Conservation (phyloP, 2,888 invertebrate genomes). For the Melinaea marsaeus region DNA sequence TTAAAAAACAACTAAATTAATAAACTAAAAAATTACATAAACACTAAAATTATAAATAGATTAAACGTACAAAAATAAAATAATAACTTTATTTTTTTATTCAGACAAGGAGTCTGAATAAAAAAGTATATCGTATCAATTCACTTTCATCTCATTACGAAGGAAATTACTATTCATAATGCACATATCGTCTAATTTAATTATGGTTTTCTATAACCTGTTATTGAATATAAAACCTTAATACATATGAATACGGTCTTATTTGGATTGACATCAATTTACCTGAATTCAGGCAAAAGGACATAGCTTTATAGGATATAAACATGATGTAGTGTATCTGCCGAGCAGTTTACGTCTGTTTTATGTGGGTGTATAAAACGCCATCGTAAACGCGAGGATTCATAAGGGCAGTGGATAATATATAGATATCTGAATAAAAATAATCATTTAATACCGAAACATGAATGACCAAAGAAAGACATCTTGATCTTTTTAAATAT, state of each 20-base stretch:
- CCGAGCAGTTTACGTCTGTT: constrained; percentile 31
- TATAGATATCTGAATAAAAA: too few relatives aligned
- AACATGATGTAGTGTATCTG: constrained; percentile 29
- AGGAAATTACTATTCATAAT: constrained; percentile 8
- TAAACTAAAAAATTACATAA: too few relatives aligned
- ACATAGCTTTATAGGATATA: constrained; percentile 26
- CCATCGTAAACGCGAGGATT: constrained; percentile 27
- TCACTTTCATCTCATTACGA: too few relatives aligned
- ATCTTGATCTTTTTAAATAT: too few relatives aligned
- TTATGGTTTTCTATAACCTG: background rate
- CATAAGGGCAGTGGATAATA: background rate
- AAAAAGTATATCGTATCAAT: too few relatives aligned
- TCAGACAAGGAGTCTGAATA: too few relatives aligned
- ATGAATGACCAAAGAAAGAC: too few relatives aligned
- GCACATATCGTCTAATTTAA: constrained; percentile 1
- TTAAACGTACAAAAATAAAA: too few relatives aligned
- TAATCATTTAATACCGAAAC: too few relatives aligned
- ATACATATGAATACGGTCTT: constrained; percentile 10
- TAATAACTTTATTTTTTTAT: too few relatives aligned
- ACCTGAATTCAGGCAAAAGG: constrained; percentile 16
- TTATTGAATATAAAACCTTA: constrained; percentile 16
- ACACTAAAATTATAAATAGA: too few relatives aligned
- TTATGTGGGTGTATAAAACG: constrained; percentile 31
- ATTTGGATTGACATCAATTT: constrained; percentile 17
- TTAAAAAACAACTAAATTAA: too few relatives aligned